Conservation (phyloP, 2,113 vertebrate genomes). For the Ovis canadensis region DNA sequence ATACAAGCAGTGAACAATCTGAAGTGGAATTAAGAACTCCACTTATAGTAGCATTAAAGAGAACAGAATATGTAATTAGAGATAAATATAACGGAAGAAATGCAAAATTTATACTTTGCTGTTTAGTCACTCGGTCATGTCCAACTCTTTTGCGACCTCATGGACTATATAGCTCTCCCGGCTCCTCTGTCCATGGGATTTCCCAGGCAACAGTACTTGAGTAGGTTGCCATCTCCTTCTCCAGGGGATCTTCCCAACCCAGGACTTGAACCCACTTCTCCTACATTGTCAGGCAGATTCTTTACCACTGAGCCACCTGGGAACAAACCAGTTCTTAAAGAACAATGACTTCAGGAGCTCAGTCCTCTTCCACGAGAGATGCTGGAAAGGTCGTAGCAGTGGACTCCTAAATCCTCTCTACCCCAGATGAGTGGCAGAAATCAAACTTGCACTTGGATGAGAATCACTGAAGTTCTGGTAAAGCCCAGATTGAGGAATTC, state of each 20-base stretch:
- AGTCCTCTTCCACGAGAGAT: neutral
- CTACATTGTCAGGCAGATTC: neutral
- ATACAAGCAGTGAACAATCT: neutral
- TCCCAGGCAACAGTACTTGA: neutral
- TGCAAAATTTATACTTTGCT: neutral
- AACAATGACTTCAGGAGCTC: neutral
- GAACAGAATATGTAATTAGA: neutral
- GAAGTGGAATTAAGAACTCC: neutral
- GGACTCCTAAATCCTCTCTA: neutral
- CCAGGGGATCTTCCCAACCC: neutral
- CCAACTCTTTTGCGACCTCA: neutral
- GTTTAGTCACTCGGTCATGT: neutral
- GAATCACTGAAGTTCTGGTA: neutral
- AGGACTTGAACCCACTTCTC: neutral
- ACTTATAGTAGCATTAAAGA: neutral
- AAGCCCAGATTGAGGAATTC: neutral
- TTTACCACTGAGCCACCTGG: neutral
- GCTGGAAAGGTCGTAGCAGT: neutral
- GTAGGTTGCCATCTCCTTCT: neutral
- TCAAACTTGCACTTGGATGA: neutral
- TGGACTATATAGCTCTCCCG: neutral
- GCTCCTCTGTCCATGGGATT: neutral
- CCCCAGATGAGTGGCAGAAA: neutral
- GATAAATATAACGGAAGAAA: neutral
- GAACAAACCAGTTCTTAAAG: neutral